Base-by-base conservation (phyloP, 2,797 vertebrate species). In the Cetoscarus ocellatus region DNA sequence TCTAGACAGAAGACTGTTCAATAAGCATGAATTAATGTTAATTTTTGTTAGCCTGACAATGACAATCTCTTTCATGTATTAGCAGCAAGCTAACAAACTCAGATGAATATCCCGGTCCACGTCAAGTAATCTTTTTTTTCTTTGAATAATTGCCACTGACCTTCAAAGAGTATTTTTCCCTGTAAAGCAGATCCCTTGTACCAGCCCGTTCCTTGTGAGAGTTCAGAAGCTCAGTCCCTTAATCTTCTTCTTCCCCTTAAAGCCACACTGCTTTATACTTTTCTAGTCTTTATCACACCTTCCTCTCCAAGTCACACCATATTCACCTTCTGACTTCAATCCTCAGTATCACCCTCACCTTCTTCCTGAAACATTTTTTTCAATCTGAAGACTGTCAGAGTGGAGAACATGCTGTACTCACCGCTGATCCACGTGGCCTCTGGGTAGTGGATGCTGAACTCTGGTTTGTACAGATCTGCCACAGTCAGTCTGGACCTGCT, bases 381-480 rank as follows among this genome's bases (percentile, higher is more conserved):
- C 43, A 14, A 14, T 10, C 11, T 19, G 3, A 58, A 15, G 10
- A 13, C 9, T 48, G 17, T 36, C 12, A 6, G 38, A 35, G 18
- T 3, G 1, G 45, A 10, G 15, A 62, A 9, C 12, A n/a, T 10
- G 10, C 4, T 0, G 15, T 2, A 92, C 94, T 80, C 90, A 97
- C 96, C 95, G 14, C 95, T 95, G 86, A 97, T 94, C 96, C 96
- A 97, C 34, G 78, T 91, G 68, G 95, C 94, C 83, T 96, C 95
- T 0, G 95, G 96, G 88, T 96, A 93, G 44, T 96, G 96, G 68
- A 93, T 64, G 7, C 84, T n/a, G 63, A 97, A 96, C 13, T 97
- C 96, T 38, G 94, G 93, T 59, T 91, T 94, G 85, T 95, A 95
- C 42, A 97, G 96, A 70, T 97, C 96, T 9, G 93, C 94, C 87